phyloP scores from a whole-genome alignment of 2,797 vertebrate species.

The Falco columbarius region DNA sequence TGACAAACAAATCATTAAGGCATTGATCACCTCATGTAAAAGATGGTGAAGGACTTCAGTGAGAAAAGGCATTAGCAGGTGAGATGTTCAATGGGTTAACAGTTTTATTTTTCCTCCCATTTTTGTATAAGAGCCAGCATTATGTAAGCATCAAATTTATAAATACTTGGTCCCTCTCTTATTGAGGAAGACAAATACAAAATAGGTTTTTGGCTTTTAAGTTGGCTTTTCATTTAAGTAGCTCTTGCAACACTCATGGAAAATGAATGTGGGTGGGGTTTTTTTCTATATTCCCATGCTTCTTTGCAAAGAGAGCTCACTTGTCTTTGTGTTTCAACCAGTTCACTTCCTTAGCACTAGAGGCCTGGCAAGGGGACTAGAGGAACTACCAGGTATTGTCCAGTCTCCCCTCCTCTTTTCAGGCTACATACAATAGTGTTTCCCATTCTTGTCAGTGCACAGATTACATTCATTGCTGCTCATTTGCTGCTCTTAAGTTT shows the following conservation, averaged over 20 bases:
- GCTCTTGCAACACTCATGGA: not conserved
- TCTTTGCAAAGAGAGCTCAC: constrained; percentile 11
- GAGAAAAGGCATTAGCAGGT: not conserved
- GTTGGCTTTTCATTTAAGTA: not conserved
- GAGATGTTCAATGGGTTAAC: not conserved
- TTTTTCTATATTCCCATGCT: not conserved
- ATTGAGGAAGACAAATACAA: not conserved
- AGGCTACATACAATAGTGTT: constrained; percentile 13
- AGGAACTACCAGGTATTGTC: constrained; percentile 67
- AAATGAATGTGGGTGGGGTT: not conserved
- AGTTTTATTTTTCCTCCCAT: not conserved
- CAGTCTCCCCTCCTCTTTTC: constrained; percentile 33
- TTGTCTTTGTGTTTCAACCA: constrained; percentile 19
- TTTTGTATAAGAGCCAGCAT: not conserved
- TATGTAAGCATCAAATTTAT: not conserved
- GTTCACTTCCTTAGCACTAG: constrained; percentile 28
- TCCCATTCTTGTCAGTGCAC: constrained; percentile 15
- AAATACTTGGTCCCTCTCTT: not conserved
- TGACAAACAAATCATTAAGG: not conserved
- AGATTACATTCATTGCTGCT: constrained; percentile 43
- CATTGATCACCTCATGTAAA: not conserved
- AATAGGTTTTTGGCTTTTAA: not conserved
- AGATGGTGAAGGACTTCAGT: not conserved
- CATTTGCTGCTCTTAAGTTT: not conserved
- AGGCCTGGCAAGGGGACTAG: constrained; percentile 9